Evolutionary conservation across 2,797 vertebrate genomes (phyloP).

Genomic region (Phrynocephalus guinanensis): DNA sequence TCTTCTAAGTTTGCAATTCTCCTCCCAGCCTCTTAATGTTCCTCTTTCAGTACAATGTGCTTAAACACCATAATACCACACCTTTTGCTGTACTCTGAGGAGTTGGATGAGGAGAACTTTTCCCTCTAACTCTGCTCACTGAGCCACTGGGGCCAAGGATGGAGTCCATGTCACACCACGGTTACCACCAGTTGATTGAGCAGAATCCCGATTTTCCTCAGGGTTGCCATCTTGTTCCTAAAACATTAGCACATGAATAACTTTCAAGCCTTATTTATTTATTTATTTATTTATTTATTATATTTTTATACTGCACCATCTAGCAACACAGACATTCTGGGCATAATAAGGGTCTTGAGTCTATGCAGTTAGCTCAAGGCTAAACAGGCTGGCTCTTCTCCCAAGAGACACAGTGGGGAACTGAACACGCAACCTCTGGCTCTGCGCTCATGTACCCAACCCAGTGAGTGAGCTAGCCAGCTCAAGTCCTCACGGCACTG

Average conservation of each 20-base stretch:
- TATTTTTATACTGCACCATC: too few species aligned
- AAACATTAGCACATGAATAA: fast-evolving
- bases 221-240: background rate
- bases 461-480: too few species aligned
- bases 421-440: too few species aligned
- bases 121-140: fast-evolving
- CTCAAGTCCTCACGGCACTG: too few species aligned
- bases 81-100: fast-evolving
- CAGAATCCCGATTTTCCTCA: fast-evolving
- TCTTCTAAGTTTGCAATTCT: background rate
- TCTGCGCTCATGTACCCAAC: too few species aligned
- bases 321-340: too few species aligned
- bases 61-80: fast-evolving
- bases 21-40: background rate
- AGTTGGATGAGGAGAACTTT: fast-evolving
- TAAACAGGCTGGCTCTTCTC: too few species aligned
- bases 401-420: too few species aligned
- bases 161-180: background rate
- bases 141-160: fast-evolving
- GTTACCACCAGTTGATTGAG: fast-evolving
- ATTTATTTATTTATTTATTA: too few species aligned
- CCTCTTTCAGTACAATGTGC: background rate
- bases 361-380: too few species aligned
- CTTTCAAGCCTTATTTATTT: background rate
- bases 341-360: too few species aligned